Evolutionary conservation across 1,140 invertebrate genomes (phyloP).

Genomic region (Steinernema khuongi): DNA sequence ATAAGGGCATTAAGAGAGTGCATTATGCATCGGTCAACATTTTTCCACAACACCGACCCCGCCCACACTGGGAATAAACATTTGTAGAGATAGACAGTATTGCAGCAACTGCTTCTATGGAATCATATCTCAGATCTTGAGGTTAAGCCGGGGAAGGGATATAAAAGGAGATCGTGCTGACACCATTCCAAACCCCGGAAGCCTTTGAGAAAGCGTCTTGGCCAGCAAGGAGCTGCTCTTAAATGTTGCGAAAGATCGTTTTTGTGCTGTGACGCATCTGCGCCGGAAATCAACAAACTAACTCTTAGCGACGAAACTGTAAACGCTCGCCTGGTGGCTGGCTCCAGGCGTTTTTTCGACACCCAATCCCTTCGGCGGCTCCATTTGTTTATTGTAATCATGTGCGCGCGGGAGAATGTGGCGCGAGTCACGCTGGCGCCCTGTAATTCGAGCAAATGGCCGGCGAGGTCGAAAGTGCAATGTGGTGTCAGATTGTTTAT

Average conservation of each 20-base stretch:
- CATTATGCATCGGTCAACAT: background rate
- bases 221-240: too few species aligned
- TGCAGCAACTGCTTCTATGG: too few species aligned
- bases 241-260: too few species aligned
- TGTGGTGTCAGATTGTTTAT: too few species aligned
- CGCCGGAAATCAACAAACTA: background rate
- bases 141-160: too few species aligned
- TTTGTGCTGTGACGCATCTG: too few species aligned
- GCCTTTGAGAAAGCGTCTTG: too few species aligned
- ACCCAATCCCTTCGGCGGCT: background rate
- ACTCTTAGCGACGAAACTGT: background rate
- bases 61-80: background rate
- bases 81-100: background rate
- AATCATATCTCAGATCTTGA: too few species aligned
- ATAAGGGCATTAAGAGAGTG: background rate
- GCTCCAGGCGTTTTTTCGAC: conserved; percentile 9
- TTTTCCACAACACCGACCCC: background rate
- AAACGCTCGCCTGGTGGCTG: background rate
- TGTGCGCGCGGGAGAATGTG: background rate
- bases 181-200: too few species aligned
- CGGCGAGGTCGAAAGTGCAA: too few species aligned
- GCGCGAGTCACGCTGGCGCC: conserved; percentile 1
- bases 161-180: too few species aligned
- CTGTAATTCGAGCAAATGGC: conserved; percentile 3
- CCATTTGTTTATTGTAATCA: background rate